Conservation (phyloP, 1,140 invertebrate species). For the Leptopilina boulardi region DNA sequence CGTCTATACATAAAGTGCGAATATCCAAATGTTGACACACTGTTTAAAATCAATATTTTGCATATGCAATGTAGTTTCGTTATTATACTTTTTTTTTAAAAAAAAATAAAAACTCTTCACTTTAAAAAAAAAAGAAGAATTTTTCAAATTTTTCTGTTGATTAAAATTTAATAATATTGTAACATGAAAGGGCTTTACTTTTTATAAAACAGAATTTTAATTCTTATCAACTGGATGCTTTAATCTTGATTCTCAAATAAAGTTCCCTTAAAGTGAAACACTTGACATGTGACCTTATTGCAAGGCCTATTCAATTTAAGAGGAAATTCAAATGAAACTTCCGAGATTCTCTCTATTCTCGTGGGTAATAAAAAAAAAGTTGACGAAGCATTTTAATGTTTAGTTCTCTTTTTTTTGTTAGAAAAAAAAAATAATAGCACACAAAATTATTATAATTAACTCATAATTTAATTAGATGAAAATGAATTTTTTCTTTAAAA, state of each 20-base stretch:
- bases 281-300: conserved; percentile 20
- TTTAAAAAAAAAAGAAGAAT: not conserved
- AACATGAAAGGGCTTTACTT: not conserved
- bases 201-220: not conserved
- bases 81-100: not conserved
- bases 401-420: not conserved
- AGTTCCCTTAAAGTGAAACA: conserved; percentile 13
- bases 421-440: too few species aligned
- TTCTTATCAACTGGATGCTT: conserved; percentile 13
- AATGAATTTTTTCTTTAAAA: not conserved
- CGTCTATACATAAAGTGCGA: not conserved
- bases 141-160: not conserved
- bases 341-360: not conserved
- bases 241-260: conserved; percentile 25
- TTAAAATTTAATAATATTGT: not conserved
- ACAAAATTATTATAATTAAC: not conserved
- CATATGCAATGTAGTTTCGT: not conserved
- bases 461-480: too few species aligned
- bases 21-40: not conserved
- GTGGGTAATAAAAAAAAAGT: not conserved
- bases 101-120: not conserved
- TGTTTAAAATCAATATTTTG: not conserved
- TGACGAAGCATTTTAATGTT: not conserved
- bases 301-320: conserved; percentile 22
- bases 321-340: conserved; percentile 17